A percentile compares a stretch with the other conserved stretches of the same genome.
Evolutionary conservation across 2,888 invertebrate genomes (phyloP).

Genomic region (Cantharis rufa): DNA sequence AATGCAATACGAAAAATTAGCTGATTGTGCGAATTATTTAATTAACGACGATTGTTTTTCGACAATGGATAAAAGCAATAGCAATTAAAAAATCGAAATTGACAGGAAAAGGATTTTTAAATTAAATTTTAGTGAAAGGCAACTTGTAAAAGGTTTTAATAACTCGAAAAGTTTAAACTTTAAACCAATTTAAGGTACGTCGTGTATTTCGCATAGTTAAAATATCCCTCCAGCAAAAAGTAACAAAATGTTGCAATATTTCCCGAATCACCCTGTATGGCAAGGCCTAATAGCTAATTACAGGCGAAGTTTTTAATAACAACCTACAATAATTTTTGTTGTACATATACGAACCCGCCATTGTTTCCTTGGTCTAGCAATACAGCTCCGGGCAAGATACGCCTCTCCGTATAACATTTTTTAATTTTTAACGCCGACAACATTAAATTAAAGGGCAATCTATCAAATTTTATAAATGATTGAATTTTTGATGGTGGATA

Average conservation of each 20-base stretch:
- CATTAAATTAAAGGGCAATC: not conserved
- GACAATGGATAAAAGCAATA: not conserved
- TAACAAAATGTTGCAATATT: not conserved
- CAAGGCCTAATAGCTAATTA: not conserved
- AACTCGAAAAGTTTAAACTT: not conserved
- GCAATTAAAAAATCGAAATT: not conserved
- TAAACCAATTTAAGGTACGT: not conserved
- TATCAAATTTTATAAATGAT: not conserved
- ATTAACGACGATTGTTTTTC: not conserved
- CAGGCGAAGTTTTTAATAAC: not conserved
- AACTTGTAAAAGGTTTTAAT: not conserved
- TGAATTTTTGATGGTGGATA: not conserved
- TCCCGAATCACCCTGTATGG: not conserved
- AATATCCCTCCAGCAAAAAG: not conserved
- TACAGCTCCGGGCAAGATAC: not conserved
- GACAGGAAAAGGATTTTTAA: not conserved
- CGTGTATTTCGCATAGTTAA: not conserved
- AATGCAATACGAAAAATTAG: not conserved
- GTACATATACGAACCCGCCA: not conserved
- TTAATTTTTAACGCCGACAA: not conserved
- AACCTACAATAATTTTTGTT: not conserved
- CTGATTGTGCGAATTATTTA: not conserved
- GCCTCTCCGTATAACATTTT: not conserved
- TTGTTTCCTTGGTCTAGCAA: not conserved
- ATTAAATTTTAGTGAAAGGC: not conserved